phyloP scores from a whole-genome alignment of 2,113 vertebrate genomes.

The Oceanites oceanicus region DNA sequence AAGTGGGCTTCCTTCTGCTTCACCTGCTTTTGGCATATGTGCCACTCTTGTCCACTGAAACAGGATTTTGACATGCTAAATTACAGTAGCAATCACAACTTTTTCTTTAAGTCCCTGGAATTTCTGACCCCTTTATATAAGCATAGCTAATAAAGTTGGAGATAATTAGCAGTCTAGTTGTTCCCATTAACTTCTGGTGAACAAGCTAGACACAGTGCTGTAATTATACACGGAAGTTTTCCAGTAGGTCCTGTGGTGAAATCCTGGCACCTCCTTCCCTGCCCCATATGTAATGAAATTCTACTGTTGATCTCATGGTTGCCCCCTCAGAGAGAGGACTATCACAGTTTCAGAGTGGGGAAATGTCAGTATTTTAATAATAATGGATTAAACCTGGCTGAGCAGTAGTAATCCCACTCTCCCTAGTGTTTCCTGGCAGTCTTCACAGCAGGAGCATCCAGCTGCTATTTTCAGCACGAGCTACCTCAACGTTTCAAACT shows the following conservation, averaged over 20 bases:
- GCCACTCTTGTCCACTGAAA: constrained; percentile 2
- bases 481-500: not conserved
- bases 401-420: not conserved
- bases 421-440: not conserved
- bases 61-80: not conserved
- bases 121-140: constrained; percentile 2
- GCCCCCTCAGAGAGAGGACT: not conserved
- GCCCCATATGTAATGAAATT: not conserved
- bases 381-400: constrained; percentile 1
- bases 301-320: not conserved
- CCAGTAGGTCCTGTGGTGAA: not conserved
- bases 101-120: not conserved
- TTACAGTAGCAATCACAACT: not conserved
- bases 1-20: not conserved
- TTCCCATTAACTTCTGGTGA: not conserved
- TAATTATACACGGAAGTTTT: not conserved
- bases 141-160: not conserved
- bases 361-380: not conserved
- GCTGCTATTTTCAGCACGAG: not conserved
- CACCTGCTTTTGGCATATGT: not conserved
- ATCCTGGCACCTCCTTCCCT: not conserved
- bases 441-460: not conserved
- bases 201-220: not conserved
- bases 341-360: not conserved
- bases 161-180: not conserved